Base-by-base conservation (phyloP, 1,140 invertebrate species). In the Drosophila lacteicornis region DNA sequence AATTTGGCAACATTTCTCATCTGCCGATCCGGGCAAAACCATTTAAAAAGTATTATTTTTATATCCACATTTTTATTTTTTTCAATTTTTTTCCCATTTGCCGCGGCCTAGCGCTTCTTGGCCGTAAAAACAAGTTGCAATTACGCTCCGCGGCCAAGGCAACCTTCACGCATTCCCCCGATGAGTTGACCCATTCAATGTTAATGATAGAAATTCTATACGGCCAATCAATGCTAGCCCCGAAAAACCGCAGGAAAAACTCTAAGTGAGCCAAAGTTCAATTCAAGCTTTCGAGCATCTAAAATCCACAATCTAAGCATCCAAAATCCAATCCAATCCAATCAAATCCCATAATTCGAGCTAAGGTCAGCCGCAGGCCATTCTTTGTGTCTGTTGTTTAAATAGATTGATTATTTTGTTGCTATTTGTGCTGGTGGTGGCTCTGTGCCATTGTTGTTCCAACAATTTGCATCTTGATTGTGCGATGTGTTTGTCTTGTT, bases 1-100 rank as follows among this genome's bases (percentile, higher is more conserved):
- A 75, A 90, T 87, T 90, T 88, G 83, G 81, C 84, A 87, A 87
- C 84, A 90, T 90, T 88, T 90, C 84, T 80, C 73, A 88, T 86
- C 84, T 87, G 81, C 71, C 82, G 81, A 75, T 38, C 74, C 74
- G 75, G 86, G 73, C 80, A 80, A 84, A 77, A 87, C 68, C 85
- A 90, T 88, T 88, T 88, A 88, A 88, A 90, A 91, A 79, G 74
- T 79, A 88, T 90, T 81, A 75, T 66, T 59, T 33, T 66, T 56
- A 68, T 12, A 7, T 36, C 9, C 33, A 36, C 30, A 27, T 57
- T 45, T 38, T 19, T 59, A 6, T 33, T 58, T 62, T 58, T 62
- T 36, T 61, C 5, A 12, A 19, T 58, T 61, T 62, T 67, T 63
- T 63, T 15, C 38, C 25, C n/a, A 66, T 68, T 67, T 22, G 62